Conservation (phyloP, 2,888 invertebrate genomes). For the Nowickia ferox region DNA sequence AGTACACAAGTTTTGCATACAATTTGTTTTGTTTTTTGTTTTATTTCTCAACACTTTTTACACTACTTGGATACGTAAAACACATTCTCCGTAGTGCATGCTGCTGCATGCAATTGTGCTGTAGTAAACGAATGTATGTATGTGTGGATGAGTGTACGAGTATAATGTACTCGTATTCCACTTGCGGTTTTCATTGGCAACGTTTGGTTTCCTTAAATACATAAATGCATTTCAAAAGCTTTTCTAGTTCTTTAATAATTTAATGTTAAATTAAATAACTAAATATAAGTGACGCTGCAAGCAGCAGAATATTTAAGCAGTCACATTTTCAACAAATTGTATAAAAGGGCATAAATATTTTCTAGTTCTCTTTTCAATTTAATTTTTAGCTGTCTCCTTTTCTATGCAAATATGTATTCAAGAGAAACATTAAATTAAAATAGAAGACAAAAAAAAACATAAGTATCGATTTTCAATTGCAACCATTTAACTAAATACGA, state of each 20-base stretch:
- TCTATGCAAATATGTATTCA: not conserved
- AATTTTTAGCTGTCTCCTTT: too few species aligned
- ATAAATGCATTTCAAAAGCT: not conserved
- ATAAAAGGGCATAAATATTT: not conserved
- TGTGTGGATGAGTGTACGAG: constrained; percentile 10
- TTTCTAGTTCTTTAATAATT: constrained; percentile 35
- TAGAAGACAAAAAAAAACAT: not conserved
- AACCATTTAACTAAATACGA: constrained; percentile 50
- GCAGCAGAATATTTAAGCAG: not conserved
- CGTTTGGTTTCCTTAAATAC: not conserved
- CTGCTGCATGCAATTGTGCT: not conserved
- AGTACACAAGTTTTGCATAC: constrained; percentile 31
- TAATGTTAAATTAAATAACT: constrained; percentile 25
- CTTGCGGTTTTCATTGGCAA: constrained; percentile 29
- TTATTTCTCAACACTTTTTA: not conserved
- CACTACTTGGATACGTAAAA: constrained; percentile 13
- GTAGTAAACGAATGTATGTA: constrained; percentile 20
- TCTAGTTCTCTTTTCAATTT: not conserved
- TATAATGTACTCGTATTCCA: constrained; percentile 24
- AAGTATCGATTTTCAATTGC: constrained; percentile 58
- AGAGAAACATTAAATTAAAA: constrained; percentile 39
- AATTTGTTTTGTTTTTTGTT: constrained; percentile 33
- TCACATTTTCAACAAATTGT: not conserved
- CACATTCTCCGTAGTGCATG: not conserved
- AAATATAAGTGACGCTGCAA: not conserved